phyloP scores from a whole-genome alignment of 2,113 vertebrate species.

The Copsychus sechellarum region DNA sequence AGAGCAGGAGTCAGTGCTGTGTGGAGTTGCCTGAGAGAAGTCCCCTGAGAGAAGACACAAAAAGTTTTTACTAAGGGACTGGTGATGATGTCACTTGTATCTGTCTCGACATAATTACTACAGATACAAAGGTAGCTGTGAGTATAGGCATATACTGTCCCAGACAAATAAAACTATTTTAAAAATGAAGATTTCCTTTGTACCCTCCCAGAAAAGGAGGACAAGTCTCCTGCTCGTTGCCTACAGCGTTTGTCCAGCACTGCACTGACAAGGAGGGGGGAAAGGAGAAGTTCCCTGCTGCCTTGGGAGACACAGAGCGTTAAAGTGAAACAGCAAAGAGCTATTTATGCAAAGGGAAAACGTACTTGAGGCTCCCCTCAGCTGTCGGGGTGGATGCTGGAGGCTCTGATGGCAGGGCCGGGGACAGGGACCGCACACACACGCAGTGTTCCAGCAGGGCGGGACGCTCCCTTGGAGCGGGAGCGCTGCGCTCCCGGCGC shows the following conservation, averaged over 20 bases:
- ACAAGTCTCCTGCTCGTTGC: not conserved
- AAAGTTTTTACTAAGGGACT: no score
- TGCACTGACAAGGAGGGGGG: no score
- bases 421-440: not conserved
- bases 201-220: not conserved
- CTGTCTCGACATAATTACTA: no score
- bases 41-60: no score
- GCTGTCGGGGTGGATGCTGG: not conserved
- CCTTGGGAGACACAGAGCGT: not conserved
- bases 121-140: no score
- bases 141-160: not conserved
- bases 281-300: not conserved
- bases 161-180: not conserved
- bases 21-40: no score
- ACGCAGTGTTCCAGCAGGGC: not conserved
- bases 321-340: not conserved
- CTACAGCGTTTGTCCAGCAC: not conserved
- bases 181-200: not conserved
- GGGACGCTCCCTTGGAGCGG: not conserved
- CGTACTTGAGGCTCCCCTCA: accelerated
- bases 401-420: not conserved
- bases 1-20: no score
- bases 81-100: no score
- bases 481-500: not conserved
- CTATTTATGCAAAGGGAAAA: not conserved